Evolutionary conservation across 2,888 invertebrate species (phyloP).

Genomic region (Torymus auratus): DNA sequence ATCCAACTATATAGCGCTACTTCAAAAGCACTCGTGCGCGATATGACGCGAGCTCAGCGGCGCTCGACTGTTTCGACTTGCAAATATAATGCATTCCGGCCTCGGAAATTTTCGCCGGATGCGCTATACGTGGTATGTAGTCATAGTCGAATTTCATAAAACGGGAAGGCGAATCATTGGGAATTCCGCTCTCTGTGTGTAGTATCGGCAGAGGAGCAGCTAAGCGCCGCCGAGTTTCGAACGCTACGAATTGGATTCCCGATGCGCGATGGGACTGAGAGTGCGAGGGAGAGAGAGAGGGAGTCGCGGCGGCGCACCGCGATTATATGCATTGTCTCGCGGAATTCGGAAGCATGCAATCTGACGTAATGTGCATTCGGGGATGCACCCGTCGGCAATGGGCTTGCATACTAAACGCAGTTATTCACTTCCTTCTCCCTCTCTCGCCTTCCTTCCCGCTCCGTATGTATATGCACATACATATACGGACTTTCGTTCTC

Average conservation of each 20-base stretch:
- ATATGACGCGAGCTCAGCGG: not conserved
- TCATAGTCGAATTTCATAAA: not conserved
- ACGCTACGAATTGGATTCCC: conserved; percentile 51
- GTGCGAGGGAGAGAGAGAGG: no score
- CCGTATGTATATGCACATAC: not conserved
- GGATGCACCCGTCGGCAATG: conserved; percentile 64
- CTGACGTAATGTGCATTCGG: conserved; percentile 64
- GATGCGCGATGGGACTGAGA: conserved; percentile 2
- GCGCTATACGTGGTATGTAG: no score
- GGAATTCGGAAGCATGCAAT: conserved; percentile 63
- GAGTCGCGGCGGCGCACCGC: not conserved
- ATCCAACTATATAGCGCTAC: no score
- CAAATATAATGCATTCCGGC: conserved; percentile 48
- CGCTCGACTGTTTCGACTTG: conserved; percentile 53
- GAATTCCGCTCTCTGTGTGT: conserved; percentile 1
- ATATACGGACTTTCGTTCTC: not conserved
- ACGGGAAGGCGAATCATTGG: conserved; percentile 26
- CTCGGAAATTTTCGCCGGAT: conserved; percentile 30
- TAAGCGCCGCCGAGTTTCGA: conserved; percentile 31
- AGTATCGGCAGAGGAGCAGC: no score
- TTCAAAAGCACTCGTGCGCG: no score
- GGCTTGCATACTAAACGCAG: conserved; percentile 64
- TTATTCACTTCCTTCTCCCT: conserved; percentile 60
- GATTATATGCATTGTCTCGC: conserved; percentile 60
- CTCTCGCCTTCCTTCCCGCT: not conserved